Evolutionary conservation across 2,113 vertebrate species (phyloP).

Genomic region (Rhineura floridana): DNA sequence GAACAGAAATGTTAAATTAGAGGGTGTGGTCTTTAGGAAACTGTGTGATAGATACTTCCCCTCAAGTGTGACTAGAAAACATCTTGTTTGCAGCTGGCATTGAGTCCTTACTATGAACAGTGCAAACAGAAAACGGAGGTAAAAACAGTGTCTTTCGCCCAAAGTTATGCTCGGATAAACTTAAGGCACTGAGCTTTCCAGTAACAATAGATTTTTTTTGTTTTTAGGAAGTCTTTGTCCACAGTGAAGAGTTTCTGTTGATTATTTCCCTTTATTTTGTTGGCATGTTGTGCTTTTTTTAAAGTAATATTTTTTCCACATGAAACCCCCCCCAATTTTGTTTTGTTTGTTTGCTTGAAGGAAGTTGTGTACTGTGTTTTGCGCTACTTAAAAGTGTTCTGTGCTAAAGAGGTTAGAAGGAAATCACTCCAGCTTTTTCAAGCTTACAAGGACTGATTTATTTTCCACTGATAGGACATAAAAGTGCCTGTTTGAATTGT

Average conservation of each 20-base stretch:
- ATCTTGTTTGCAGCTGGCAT: no score
- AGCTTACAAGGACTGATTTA: neutral
- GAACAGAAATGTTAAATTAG: no score
- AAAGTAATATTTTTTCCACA: neutral
- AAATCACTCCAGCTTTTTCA: neutral
- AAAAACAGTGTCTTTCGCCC: no score
- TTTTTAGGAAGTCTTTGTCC: neutral
- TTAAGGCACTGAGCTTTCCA: neutral
- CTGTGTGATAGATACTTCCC: no score
- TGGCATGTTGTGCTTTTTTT: neutral
- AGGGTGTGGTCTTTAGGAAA: no score
- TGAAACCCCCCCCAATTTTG: neutral
- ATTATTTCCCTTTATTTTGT: neutral
- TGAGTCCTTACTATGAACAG: no score
- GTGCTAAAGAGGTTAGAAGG: neutral
- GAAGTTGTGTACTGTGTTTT: neutral
- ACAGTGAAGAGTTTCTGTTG: neutral
- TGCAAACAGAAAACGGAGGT: no score
- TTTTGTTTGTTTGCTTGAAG: neutral
- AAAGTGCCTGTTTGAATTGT: constrained; percentile 33
- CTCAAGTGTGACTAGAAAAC: no score
- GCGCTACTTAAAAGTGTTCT: rapidly evolving
- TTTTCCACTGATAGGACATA: neutral
- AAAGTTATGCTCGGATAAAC: no score
- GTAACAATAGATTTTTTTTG: neutral